These are phyloP conservation scores for Caenorhabditis tropicalis DNA, from an alignment of 1,140 invertebrate species.

Conservation along the genomic window DNA sequence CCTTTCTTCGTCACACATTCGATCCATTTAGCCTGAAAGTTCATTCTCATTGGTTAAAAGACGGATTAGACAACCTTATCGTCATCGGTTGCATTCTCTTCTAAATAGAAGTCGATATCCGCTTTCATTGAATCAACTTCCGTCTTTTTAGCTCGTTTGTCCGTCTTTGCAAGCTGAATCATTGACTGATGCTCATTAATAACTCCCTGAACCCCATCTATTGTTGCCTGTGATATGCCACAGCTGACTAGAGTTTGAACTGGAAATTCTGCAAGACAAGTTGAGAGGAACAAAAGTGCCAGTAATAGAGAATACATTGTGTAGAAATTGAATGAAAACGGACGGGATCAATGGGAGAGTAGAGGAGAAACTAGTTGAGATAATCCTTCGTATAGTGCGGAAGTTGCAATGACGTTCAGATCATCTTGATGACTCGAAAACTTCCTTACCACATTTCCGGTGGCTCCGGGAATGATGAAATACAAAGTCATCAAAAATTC, in stretches of 20 bases:
- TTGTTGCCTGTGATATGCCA: neutral
- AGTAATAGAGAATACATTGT: neutral
- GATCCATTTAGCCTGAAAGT: conserved; percentile 10
- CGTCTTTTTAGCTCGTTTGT: conserved; percentile 14
- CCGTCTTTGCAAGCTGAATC: conserved; percentile 6
- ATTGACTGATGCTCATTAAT: neutral
- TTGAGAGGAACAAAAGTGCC: neutral
- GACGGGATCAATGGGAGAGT: too few relatives aligned
- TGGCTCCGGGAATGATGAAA: too few relatives aligned
- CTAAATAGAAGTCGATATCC: conserved; percentile 1
- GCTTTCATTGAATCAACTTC: conserved; percentile 22
- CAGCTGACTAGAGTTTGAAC: neutral
- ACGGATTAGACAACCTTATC: neutral
- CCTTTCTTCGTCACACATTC: neutral
- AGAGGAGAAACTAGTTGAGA: neutral
- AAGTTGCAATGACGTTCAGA: neutral
- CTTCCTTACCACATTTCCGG: neutral
- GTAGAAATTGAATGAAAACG: conserved; percentile 1
- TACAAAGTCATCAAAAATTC: too few relatives aligned
- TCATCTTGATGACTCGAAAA: neutral
- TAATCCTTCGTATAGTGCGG: neutral
- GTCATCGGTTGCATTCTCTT: neutral
- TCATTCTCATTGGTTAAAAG: neutral
- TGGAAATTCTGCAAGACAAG: neutral
- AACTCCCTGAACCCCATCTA: neutral